Conservation (phyloP, 2,113 vertebrate genomes). For the Dermatemys mawii region DNA sequence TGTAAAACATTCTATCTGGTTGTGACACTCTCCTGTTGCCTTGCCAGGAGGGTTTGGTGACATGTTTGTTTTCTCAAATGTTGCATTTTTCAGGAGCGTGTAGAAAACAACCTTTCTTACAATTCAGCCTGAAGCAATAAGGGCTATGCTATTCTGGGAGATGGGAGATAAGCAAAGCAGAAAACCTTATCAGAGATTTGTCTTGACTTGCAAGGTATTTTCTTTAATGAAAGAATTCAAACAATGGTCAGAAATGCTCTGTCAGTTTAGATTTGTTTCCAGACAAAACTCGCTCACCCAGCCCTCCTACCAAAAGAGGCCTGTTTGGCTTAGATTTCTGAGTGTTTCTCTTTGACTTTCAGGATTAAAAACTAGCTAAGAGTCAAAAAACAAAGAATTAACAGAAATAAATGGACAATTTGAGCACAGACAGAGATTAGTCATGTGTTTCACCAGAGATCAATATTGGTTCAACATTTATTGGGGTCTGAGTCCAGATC, state of each 20-base stretch:
- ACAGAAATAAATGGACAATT: background rate
- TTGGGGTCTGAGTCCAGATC: background rate
- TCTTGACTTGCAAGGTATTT: constrained; percentile 63
- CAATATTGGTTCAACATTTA: background rate
- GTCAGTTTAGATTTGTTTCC: constrained; percentile 20
- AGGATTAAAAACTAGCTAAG: background rate
- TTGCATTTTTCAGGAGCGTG: background rate
- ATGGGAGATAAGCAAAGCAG: constrained; percentile 48
- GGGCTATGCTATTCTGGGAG: constrained; percentile 14
- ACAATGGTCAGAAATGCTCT: constrained; percentile 23
- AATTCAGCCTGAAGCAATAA: constrained; percentile 52
- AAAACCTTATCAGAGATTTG: constrained; percentile 50
- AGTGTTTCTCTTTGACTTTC: background rate
- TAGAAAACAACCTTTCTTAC: constrained; percentile 35
- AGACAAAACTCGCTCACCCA: background rate
- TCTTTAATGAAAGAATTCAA: constrained; percentile 49
- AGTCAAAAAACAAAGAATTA: background rate
- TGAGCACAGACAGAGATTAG: background rate
- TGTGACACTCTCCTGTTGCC: background rate
- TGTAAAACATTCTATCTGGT: background rate
- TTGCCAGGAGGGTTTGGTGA: fast-evolving
- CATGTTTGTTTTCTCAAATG: background rate
- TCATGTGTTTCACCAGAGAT: fast-evolving
- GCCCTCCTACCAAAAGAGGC: background rate
- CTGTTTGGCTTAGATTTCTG: background rate